phyloP scores from a whole-genome alignment of 2,797 vertebrate species.

The Cetoscarus ocellatus region DNA sequence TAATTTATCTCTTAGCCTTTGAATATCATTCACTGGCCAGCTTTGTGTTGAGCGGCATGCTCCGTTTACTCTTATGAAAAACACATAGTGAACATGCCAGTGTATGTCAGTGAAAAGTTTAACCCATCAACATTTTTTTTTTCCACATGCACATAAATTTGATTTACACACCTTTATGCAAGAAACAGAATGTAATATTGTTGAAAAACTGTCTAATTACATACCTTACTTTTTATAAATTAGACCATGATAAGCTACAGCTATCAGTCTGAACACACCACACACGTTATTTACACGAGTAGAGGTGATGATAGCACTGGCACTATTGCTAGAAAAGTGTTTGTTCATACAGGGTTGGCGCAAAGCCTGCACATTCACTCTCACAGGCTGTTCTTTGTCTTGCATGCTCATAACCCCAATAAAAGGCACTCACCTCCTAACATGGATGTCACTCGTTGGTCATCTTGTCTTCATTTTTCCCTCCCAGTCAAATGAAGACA shows the following conservation, averaged over 20 bases:
- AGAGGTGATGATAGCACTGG: slow-evolving; percentile 31
- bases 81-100: slow-evolving; percentile 46
- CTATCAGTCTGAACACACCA: neutral
- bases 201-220: too few species aligned
- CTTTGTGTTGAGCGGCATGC: slow-evolving; percentile 62
- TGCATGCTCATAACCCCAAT: slow-evolving; percentile 50
- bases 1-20: slow-evolving; percentile 28
- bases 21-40: slow-evolving; percentile 39
- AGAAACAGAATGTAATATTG: too few species aligned
- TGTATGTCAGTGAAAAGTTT: slow-evolving; percentile 12
- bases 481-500: slow-evolving; percentile 83
- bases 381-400: slow-evolving; percentile 18
- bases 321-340: slow-evolving; percentile 43
- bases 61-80: slow-evolving; percentile 57
- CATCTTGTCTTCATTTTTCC: slow-evolving; percentile 86
- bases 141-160: too few species aligned
- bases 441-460: slow-evolving; percentile 73
- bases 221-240: too few species aligned
- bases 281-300: neutral
- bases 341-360: slow-evolving; percentile 57
- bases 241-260: neutral
- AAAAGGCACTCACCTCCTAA: slow-evolving; percentile 41
- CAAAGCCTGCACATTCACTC: slow-evolving; percentile 46
- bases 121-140: neutral
- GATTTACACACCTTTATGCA: too few species aligned